Conservation (phyloP, 2,797 vertebrate genomes). For the Astyanax mexicanus region DNA sequence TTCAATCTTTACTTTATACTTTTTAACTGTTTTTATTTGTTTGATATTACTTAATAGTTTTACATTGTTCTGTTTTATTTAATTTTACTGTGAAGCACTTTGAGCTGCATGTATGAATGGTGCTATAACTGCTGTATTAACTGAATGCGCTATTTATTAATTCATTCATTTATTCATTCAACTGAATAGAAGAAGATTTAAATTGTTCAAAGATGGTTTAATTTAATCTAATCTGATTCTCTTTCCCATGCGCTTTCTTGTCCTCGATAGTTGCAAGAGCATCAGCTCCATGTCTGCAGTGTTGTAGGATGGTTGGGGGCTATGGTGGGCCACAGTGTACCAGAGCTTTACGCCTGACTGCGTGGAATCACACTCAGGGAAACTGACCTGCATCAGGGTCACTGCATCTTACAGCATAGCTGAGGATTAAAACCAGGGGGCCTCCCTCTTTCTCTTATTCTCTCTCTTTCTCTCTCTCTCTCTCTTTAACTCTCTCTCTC, state of each 20-base stretch:
- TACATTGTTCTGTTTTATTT: no score
- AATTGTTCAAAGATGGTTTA: no score
- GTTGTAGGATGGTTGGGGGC: conserved; percentile 6
- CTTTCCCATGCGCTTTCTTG: background rate
- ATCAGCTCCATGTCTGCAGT: conserved; percentile 40
- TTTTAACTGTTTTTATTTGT: no score
- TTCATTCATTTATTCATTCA: no score
- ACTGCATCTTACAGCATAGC: conserved; percentile 70
- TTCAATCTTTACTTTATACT: no score
- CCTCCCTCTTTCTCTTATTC: background rate
- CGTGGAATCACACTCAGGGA: conserved; percentile 73
- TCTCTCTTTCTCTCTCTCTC: background rate
- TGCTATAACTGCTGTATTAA: no score
- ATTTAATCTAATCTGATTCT: no score
- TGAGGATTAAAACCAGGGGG: conserved; percentile 75
- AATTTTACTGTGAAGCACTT: no score
- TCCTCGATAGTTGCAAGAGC: background rate
- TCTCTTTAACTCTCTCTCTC: background rate
- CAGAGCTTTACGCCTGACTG: conserved; percentile 77
- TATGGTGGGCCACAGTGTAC: conserved; percentile 55
- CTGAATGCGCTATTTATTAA: no score
- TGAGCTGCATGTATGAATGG: no score
- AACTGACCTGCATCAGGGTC: conserved; percentile 78
- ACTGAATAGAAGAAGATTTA: no score
- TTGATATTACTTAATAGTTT: no score